phyloP scores from a whole-genome alignment of 1,140 invertebrate genomes.

The Caerostris darwini region DNA sequence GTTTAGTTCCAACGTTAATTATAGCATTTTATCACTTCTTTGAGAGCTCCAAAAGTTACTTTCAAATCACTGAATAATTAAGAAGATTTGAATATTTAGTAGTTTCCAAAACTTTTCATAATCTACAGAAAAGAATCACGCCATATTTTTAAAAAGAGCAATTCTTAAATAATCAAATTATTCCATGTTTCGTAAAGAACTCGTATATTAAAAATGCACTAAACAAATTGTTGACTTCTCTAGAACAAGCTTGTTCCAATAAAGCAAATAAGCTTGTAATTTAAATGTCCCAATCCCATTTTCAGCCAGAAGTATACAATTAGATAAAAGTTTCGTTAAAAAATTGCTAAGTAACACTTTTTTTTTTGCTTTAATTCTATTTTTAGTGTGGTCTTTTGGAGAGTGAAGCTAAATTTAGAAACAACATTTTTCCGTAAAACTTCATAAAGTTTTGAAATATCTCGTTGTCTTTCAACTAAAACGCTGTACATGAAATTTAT shows the following conservation, averaged over 20 bases:
- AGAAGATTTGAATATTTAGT: background rate
- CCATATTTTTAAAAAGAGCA: background rate
- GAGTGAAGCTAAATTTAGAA: background rate
- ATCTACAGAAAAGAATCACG: background rate
- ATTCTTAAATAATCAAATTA: background rate
- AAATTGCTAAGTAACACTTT: background rate
- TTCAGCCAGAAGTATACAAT: background rate
- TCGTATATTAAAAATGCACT: background rate
- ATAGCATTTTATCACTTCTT: background rate
- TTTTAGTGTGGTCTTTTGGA: too few relatives aligned
- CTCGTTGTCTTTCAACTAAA: too few relatives aligned
- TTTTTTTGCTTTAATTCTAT: background rate
- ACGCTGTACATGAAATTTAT: too few relatives aligned
- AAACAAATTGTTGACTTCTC: background rate
- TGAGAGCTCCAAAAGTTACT: background rate
- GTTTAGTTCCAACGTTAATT: background rate
- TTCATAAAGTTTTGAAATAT: too few relatives aligned
- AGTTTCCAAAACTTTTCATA: background rate
- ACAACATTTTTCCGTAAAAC: background rate
- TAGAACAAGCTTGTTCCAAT: background rate
- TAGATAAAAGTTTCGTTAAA: background rate
- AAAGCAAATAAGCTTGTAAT: background rate
- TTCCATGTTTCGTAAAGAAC: background rate
- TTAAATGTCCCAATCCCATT: background rate
- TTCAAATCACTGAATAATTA: background rate